Evolutionary conservation across 2,888 invertebrate species (phyloP), one percentile per base, ranked within the genome.

Genomic region (Drosophila acutilabella): DNA sequence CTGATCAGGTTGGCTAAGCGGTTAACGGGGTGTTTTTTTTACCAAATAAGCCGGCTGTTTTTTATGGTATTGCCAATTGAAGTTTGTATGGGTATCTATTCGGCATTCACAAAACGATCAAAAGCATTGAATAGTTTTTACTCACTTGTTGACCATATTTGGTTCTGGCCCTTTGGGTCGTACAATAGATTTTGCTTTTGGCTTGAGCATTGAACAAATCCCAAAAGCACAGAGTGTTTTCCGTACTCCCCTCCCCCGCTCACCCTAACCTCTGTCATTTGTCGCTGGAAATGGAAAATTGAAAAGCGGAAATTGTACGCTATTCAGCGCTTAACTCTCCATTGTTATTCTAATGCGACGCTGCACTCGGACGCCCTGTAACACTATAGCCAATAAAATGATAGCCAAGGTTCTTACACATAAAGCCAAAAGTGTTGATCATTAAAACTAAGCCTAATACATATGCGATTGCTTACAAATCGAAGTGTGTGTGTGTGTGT

Each of bases 301-400:
- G 36, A 51, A 69, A 67, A 78, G 81, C 85, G 85, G 85, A 85
- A 85, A 85, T 84, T 81, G 69, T 77, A 60, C 68, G 8, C 52
- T 51, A 59, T 68, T 59, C 74, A 68, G 67, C 51, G 59, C 66
- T 44, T 68, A 70, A 65, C 66, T 73, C 67, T 71, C 80, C 74
- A 85, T 84, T 84, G 83, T 79, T 68, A 87, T 85, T 80, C 85
- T 73, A 82, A 82, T 82, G 69, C 64, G 74, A 67, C 61, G 59
- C 64, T 72, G 64, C 64, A 50, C 62, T 62, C 51, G 16, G 13
- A 45, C 52, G 59, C 73, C 52, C 62, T 57, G 56, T 54, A 71
- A 61, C 41, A 54, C 44, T 61, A 61, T 44, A 40, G 58, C 67
- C 66, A 75, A 72, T 81, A 71, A 71, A 80, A 70, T 66, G 71